Percentiles rank a stretch among this genome's conserved stretches.
phyloP scores from a whole-genome alignment of 2,797 vertebrate genomes.

The Pipistrellus pygmaeus region DNA sequence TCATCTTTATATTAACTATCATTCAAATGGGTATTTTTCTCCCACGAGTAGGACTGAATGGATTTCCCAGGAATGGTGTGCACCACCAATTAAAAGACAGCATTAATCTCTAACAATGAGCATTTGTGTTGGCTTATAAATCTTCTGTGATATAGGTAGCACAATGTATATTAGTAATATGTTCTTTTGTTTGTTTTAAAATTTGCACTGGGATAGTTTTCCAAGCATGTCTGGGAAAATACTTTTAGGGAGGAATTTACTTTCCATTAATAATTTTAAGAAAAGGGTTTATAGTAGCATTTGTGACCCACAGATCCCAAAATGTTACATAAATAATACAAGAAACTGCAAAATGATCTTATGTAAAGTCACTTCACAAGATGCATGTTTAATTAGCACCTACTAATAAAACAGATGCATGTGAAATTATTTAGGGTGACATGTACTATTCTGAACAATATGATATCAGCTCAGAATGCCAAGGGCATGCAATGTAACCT shows the following conservation, averaged over 20 bases:
- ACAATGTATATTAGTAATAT: slow-evolving; percentile 20
- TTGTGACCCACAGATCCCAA: slow-evolving; percentile 71
- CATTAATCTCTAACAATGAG: slow-evolving; percentile 27
- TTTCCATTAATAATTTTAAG: slow-evolving; percentile 78
- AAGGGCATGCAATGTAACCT: slow-evolving; percentile 73
- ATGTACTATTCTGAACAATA: slow-evolving; percentile 78
- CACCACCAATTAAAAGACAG: slow-evolving; percentile 26
- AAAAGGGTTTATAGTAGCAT: slow-evolving; percentile 68
- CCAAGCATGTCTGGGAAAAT: slow-evolving; percentile 53
- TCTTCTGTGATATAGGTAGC: slow-evolving; percentile 58
- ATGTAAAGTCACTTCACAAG: slow-evolving; percentile 73
- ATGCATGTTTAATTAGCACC: slow-evolving; percentile 73
- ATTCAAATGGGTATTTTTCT: neutral
- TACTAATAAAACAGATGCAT: slow-evolving; percentile 78
- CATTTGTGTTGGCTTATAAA: slow-evolving; percentile 18
- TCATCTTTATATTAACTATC: neutral
- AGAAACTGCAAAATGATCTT: slow-evolving; percentile 76
- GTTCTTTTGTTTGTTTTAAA: slow-evolving; percentile 22
- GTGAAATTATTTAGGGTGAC: slow-evolving; percentile 61
- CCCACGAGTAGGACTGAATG: neutral
- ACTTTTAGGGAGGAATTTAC: slow-evolving; percentile 43
- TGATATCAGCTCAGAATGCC: slow-evolving; percentile 61
- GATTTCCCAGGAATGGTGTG: neutral
- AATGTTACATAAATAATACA: slow-evolving; percentile 79
- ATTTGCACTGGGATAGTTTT: slow-evolving; percentile 33